Conservation (phyloP, 1,140 invertebrate genomes). For the Octopus sinensis region DNA sequence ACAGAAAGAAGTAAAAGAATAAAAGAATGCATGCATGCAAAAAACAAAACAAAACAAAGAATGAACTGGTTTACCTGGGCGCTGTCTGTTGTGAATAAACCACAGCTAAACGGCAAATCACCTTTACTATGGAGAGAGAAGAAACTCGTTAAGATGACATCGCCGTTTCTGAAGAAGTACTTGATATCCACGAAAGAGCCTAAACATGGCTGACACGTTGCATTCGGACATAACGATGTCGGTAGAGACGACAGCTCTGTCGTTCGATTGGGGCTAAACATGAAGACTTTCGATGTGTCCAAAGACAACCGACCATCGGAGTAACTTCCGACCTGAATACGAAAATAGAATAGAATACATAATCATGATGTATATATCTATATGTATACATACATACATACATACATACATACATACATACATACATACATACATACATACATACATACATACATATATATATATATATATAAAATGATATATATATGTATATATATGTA, state of each 20-base stretch:
- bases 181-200: conserved; percentile 29
- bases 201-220: conserved; percentile 37
- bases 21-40: too few species aligned
- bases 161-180: conserved; percentile 41
- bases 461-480: too few species aligned
- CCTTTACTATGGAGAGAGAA: conserved; percentile 44
- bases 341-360: neutral
- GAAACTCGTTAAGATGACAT: conserved; percentile 45
- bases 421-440: neutral
- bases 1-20: too few species aligned
- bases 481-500: too few species aligned
- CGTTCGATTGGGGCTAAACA: conserved; percentile 39
- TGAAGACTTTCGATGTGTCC: conserved; percentile 31
- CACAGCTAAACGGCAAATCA: conserved; percentile 34
- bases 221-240: conserved; percentile 34
- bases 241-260: conserved; percentile 27
- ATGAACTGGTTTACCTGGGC: conserved; percentile 17
- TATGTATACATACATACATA: neutral
- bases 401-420: neutral
- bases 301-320: conserved; percentile 31
- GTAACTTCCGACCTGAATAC: neutral
- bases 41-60: too few species aligned
- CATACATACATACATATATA: neutral
- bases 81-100: conserved; percentile 20
- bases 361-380: neutral